Conservation (phyloP, 2,797 vertebrate species). For the Sebastes trivittatus region DNA sequence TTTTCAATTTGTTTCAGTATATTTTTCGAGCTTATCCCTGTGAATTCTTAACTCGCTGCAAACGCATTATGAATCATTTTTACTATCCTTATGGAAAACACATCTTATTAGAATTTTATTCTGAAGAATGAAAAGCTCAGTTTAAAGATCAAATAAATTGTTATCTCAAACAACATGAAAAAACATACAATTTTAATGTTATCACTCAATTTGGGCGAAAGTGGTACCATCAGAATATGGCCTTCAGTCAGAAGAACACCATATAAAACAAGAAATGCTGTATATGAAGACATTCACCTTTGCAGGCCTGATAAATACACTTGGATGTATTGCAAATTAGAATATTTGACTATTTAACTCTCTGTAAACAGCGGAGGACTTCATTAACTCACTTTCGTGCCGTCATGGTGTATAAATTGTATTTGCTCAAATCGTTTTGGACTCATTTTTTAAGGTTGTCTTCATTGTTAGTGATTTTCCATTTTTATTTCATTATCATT, state of each 20-base stretch:
- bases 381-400: slow-evolving; percentile 39
- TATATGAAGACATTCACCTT: not conserved
- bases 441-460: slow-evolving; percentile 20
- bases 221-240: not conserved
- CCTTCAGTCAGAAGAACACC: not conserved
- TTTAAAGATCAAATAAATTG: not conserved
- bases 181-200: not conserved
- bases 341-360: slow-evolving; percentile 12
- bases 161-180: not conserved
- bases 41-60: not conserved
- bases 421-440: slow-evolving; percentile 35
- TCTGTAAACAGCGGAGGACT: slow-evolving; percentile 8
- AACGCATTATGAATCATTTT: slow-evolving; percentile 1
- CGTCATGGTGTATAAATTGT: slow-evolving; percentile 24
- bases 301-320: not conserved
- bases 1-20: not conserved
- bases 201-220: not conserved
- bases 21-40: not conserved
- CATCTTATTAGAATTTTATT: not conserved
- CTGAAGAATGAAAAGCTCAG: not conserved
- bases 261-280: not conserved
- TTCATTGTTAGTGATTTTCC: slow-evolving; percentile 38
- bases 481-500: slow-evolving; percentile 47
- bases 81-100: not conserved
- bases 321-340: not conserved